phyloP scores from a whole-genome alignment of 2,113 vertebrate genomes.

The Cnemophilus loriae region DNA sequence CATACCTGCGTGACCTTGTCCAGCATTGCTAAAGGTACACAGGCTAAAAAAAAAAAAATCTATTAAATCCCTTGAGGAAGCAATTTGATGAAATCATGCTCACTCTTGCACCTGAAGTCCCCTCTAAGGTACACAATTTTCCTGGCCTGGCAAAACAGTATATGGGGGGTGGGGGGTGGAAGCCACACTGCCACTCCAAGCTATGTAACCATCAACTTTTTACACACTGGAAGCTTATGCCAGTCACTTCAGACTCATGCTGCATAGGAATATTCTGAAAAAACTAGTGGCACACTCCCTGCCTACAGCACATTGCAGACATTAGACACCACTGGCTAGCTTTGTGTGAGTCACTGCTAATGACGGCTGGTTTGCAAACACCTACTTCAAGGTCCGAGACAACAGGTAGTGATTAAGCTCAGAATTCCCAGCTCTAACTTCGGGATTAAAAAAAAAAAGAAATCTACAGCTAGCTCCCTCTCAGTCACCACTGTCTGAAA shows the following conservation, averaged over 20 bases:
- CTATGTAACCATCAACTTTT: not conserved
- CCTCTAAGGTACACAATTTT: not conserved
- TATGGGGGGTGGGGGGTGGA: rapidly evolving
- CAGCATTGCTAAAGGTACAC: not conserved
- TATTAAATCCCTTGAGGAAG: not conserved
- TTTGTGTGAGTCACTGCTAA: not conserved
- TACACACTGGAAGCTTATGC: not conserved
- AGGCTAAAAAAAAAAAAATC: not conserved
- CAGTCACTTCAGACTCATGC: not conserved
- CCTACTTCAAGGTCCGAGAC: not conserved
- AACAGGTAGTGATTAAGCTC: not conserved
- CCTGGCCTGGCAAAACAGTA: not conserved
- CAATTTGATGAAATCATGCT: not conserved
- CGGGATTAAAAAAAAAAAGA: not conserved
- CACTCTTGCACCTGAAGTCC: not conserved
- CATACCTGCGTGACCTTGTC: not conserved
- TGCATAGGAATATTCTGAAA: not conserved
- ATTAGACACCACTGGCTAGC: not conserved
- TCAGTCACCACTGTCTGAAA: not conserved
- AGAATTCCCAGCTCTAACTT: not conserved
- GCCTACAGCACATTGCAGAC: not conserved
- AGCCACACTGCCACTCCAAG: not conserved
- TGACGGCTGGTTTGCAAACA: not conserved
- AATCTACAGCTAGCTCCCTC: not conserved
- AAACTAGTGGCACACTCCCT: not conserved